phyloP scores from a whole-genome alignment of 2,797 vertebrate species.

The Hippopotamyrus pictus region DNA sequence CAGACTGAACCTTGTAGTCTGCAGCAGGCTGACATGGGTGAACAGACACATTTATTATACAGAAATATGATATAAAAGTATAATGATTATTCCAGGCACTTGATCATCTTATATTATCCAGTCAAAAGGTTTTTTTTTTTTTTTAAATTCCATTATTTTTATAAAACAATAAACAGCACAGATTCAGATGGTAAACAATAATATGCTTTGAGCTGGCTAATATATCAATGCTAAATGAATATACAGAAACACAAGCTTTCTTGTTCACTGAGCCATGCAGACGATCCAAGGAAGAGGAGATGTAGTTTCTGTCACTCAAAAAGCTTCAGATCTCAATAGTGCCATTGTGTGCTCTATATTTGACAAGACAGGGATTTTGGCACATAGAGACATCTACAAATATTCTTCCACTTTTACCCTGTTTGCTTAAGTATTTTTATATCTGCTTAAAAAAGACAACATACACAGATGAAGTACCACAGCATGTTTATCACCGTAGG shows the following conservation, averaged over 20 bases:
- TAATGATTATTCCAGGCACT: slow-evolving; percentile 20
- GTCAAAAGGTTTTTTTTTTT: slow-evolving; percentile 15
- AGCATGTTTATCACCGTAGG: background rate
- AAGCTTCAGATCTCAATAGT: background rate
- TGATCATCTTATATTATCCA: slow-evolving; percentile 25
- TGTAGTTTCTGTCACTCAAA: background rate
- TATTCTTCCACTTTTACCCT: background rate
- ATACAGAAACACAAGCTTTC: background rate
- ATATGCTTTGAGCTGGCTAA: slow-evolving; percentile 12
- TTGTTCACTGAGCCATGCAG: background rate
- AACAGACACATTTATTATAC: slow-evolving; percentile 34
- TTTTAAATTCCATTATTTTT: slow-evolving; percentile 22
- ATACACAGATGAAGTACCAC: background rate
- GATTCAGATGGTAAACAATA: slow-evolving; percentile 7
- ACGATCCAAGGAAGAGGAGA: background rate
- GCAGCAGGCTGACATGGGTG: slow-evolving; percentile 24
- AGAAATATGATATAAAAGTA: slow-evolving; percentile 37
- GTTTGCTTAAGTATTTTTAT: background rate
- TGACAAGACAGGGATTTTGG: background rate
- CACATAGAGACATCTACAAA: background rate
- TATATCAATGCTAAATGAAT: slow-evolving; percentile 12
- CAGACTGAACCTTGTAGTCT: slow-evolving; percentile 43
- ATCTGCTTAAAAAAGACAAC: background rate
- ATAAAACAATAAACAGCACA: slow-evolving; percentile 11
- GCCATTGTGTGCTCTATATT: background rate